phyloP scores from a whole-genome alignment of 2,113 vertebrate genomes.

The Dasyprocta punctata region DNA sequence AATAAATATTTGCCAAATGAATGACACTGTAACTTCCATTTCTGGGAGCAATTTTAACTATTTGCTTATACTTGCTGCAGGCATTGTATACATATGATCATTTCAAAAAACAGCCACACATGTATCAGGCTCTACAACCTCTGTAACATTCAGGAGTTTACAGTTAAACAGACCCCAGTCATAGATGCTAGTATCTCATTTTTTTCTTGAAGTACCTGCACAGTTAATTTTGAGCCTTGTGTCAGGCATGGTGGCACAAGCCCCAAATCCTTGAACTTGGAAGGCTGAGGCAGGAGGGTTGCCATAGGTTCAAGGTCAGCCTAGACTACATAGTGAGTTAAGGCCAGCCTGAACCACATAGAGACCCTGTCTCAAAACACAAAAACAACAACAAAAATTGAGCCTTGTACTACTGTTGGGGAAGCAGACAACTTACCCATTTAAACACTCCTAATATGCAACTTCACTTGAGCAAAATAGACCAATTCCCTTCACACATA shows the following conservation, averaged over 20 bases:
- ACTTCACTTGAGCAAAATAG: neutral
- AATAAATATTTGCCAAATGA: accelerated
- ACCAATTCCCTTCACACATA: neutral
- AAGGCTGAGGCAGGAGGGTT: neutral
- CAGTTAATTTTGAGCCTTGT: neutral
- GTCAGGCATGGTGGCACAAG: neutral
- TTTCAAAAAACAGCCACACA: neutral
- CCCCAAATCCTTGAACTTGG: neutral
- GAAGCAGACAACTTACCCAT: neutral
- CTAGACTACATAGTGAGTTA: neutral
- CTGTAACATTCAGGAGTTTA: neutral
- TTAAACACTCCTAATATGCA: neutral
- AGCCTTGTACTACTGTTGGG: neutral
- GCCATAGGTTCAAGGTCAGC: neutral
- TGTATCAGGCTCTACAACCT: neutral
- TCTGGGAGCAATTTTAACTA: neutral
- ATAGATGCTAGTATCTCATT: neutral
- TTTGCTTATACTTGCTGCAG: neutral
- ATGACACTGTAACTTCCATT: neutral
- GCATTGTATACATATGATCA: neutral
- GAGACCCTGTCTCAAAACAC: neutral
- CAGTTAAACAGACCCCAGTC: neutral
- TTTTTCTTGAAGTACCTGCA: neutral
- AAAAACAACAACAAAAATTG: neutral
- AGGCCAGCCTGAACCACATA: neutral